These are phyloP conservation scores for Vidua chalybeata DNA, from an alignment of 2,113 vertebrate species.

Conservation along the genomic window DNA sequence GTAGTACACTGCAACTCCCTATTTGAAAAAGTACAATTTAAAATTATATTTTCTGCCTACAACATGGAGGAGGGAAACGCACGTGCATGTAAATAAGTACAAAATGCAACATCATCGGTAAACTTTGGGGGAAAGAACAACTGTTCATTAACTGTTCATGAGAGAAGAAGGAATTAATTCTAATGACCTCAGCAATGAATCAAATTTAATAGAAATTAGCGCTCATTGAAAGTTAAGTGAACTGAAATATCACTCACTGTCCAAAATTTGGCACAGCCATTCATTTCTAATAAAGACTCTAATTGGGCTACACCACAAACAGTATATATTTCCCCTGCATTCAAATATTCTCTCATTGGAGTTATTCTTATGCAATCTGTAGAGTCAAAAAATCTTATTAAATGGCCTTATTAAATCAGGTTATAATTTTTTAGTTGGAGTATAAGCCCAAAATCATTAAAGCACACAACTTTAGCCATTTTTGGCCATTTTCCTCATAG, in stretches of 20 bases:
- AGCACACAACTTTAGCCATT: not conserved
- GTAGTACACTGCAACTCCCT: not conserved
- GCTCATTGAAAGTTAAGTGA: constrained; percentile 26
- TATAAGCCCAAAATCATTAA: not conserved
- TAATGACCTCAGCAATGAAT: constrained; percentile 7
- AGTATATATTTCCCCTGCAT: not conserved
- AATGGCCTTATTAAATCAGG: not conserved
- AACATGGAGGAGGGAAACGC: not conserved
- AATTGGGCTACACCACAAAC: not conserved
- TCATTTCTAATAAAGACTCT: constrained; percentile 13
- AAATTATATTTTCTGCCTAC: not conserved
- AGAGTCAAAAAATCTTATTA: not conserved
- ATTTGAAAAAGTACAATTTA: not conserved
- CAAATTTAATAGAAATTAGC: constrained; percentile 16
- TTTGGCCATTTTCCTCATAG: not conserved
- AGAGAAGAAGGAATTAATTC: not conserved
- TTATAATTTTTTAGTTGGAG: not conserved
- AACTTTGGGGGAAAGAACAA: not conserved
- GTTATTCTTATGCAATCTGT: not conserved
- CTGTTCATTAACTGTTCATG: not conserved
- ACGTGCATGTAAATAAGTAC: not conserved
- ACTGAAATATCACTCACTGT: constrained; percentile 35
- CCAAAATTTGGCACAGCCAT: constrained; percentile 25
- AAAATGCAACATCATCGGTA: not conserved
- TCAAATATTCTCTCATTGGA: not conserved